Base-by-base conservation (phyloP, 2,113 vertebrate species). In the Phaethornis superciliosus region DNA sequence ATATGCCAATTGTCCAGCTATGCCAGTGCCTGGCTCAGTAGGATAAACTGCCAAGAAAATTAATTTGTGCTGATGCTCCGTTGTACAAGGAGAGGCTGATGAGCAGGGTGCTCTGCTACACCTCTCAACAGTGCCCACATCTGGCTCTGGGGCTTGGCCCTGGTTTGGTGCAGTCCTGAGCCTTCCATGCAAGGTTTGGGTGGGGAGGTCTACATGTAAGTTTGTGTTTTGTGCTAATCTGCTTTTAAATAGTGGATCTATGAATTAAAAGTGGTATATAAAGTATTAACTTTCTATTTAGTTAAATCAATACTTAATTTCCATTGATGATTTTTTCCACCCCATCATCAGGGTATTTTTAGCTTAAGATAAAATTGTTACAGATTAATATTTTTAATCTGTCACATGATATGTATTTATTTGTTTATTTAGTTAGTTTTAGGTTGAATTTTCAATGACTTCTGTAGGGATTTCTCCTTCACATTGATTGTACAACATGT, bases 231-330 rank as follows among this genome's bases (percentile, higher is more conserved):
- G 24, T 72, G 24, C 35, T 88, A 90, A 80, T 91, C 58, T 85
- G 5, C 44, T 84, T 92, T 11, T 81, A 90, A 83, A 40, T 4
- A 6, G 33, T 68, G 32, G 15, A 85, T 85, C 58, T 82, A 19
- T 85, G 69, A 78, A 72, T 72, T 47, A 51, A 64, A 93, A 90
- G 63, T 64, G 40, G 21, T 37, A 56, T 49, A 26, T 64, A 81
- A 81, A 60, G 44, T 35, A 77, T 67, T 84, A 86, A 35, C 33
- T 82, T 9, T 15, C 9, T 81, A 11, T 56, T 82, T 79, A 85
- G 18, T 85, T 65, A 80, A 87, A 93, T 82, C 70, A 56, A 87
- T 89, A 88, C 58, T 92, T 93, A 47, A 81, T 81, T 90, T 79
- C 40, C 22, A 40, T 81, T 46, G n/a, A 10, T 32, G 8, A 35